These are phyloP conservation scores for Pegoplata infirma DNA, from an alignment of 2,888 invertebrate genomes.

Conservation along the genomic window DNA sequence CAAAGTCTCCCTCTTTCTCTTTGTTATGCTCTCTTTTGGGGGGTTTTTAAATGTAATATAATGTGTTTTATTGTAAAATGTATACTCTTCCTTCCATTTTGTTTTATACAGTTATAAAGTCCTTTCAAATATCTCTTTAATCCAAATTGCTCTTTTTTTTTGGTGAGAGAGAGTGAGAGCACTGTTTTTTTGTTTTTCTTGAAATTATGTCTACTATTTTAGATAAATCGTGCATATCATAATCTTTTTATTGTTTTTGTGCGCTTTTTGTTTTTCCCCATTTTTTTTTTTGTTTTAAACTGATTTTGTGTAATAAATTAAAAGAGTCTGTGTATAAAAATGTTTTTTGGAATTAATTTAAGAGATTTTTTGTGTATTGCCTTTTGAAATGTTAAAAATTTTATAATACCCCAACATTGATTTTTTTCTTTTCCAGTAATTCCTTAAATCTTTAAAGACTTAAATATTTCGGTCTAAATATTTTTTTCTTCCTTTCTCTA, in stretches of 20 bases:
- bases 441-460: neutral
- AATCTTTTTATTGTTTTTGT: slow-evolving; percentile 46
- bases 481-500: neutral
- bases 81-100: neutral
- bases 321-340: neutral
- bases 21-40: too few species aligned
- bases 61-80: neutral
- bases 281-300: slow-evolving; percentile 34
- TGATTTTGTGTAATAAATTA: slow-evolving; percentile 5
- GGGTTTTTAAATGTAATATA: too few species aligned
- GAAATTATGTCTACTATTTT: slow-evolving; percentile 7
- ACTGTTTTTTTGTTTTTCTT: too few species aligned
- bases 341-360: neutral
- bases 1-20: too few species aligned
- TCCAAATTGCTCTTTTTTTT: neutral
- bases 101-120: neutral
- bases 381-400: neutral
- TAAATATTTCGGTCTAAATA: neutral
- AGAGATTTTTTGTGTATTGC: neutral
- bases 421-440: neutral
- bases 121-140: neutral
- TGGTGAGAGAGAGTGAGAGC: too few species aligned
- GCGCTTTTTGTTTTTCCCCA: slow-evolving; percentile 36
- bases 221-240: slow-evolving; percentile 53
- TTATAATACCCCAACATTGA: neutral